phyloP scores from a whole-genome alignment of 2,888 invertebrate species.

The Drosophila hawaiiensis region DNA sequence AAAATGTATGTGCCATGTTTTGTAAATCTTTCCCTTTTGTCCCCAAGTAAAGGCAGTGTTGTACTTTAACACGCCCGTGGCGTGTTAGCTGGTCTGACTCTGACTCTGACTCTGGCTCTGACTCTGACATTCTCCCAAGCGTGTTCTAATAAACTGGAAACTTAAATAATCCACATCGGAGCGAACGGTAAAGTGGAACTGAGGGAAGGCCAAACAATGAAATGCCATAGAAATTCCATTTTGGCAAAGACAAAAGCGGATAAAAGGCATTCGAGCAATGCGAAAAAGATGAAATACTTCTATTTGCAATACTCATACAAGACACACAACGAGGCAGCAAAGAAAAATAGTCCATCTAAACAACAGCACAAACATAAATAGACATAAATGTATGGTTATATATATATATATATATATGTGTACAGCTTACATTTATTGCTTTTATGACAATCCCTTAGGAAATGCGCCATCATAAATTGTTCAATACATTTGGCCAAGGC shows the following conservation, averaged over 20 bases:
- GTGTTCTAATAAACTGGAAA: slow-evolving; percentile 63
- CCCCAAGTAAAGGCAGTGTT: slow-evolving; percentile 37
- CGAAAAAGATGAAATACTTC: slow-evolving; percentile 60
- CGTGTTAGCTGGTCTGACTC: slow-evolving; percentile 15
- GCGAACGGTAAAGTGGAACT: slow-evolving; percentile 14
- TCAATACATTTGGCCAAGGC: slow-evolving; percentile 47
- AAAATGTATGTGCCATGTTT: slow-evolving; percentile 72
- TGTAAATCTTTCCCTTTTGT: slow-evolving; percentile 8
- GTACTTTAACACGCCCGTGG: slow-evolving; percentile 27
- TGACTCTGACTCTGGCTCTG: background rate
- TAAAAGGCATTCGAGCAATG: slow-evolving; percentile 62
- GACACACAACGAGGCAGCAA: background rate
- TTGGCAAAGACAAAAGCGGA: slow-evolving; percentile 56
- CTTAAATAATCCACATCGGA: slow-evolving; percentile 60
- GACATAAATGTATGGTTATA: slow-evolving; percentile 11
- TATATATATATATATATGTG: background rate
- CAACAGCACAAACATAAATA: background rate
- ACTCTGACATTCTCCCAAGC: slow-evolving; percentile 37
- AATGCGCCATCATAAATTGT: slow-evolving; percentile 63
- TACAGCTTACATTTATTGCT: slow-evolving; percentile 59
- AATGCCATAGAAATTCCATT: slow-evolving; percentile 63
- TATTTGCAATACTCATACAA: slow-evolving; percentile 43
- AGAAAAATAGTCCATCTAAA: background rate
- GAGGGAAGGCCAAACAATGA: slow-evolving; percentile 52
- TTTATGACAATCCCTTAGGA: slow-evolving; percentile 60